Evolutionary conservation across 2,113 vertebrate species (phyloP).

Genomic region (Ginglymostoma cirratum): DNA sequence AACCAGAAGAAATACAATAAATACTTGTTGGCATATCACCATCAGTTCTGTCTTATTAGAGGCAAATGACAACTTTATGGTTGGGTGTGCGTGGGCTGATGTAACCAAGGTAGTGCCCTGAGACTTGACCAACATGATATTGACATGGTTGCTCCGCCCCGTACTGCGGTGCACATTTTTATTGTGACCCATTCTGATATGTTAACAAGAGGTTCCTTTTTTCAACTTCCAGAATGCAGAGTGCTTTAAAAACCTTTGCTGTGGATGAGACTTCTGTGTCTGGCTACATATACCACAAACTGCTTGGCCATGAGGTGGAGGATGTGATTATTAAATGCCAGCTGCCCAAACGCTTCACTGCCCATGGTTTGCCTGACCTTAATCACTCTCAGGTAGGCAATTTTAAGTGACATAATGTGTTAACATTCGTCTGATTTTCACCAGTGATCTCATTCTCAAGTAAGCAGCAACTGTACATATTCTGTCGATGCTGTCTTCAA

Average conservation of each 20-base stretch:
- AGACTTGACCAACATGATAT: background rate
- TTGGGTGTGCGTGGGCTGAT: background rate
- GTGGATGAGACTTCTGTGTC: conserved; percentile 97
- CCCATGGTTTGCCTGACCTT: conserved; percentile 92
- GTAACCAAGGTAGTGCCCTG: background rate
- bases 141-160: background rate
- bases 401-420: background rate
- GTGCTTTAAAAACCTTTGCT: conserved; percentile 88
- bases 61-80: background rate
- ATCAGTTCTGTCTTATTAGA: background rate
- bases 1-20: background rate
- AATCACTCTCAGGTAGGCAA: conserved; percentile 90
- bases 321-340: conserved; percentile 98
- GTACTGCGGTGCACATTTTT: background rate
- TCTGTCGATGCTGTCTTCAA: background rate
- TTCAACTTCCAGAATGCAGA: conserved; percentile 78
- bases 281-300: conserved; percentile 95
- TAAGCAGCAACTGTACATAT: background rate
- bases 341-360: conserved; percentile 95
- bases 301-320: conserved; percentile 92
- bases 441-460: background rate
- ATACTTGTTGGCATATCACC: background rate
- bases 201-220: background rate
- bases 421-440: background rate
- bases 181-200: background rate